Evolutionary conservation across 2,113 vertebrate species (phyloP).

Genomic region (Setophaga coronata): DNA sequence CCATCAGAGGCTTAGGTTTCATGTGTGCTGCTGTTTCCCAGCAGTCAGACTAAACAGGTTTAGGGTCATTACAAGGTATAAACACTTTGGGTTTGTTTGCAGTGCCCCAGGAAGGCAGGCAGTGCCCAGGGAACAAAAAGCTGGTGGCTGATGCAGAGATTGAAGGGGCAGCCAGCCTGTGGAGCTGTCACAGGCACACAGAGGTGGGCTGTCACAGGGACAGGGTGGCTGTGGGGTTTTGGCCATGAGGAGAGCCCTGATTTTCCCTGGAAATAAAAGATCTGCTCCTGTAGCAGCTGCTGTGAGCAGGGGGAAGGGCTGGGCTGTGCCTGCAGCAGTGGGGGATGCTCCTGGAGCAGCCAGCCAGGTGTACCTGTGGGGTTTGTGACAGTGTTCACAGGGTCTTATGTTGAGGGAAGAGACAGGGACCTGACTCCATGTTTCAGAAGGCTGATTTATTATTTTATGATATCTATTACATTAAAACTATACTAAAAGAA

Average conservation of each 20-base stretch:
- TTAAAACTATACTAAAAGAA: no score
- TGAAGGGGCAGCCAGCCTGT: not conserved
- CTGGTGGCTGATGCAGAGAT: not conserved
- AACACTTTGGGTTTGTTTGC: constrained; percentile 44
- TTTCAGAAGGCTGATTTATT: no score
- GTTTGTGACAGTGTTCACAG: no score
- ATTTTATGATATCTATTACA: no score
- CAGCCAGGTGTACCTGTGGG: fast-evolving
- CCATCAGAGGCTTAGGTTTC: constrained; percentile 46
- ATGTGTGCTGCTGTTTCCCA: constrained; percentile 13
- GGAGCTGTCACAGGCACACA: fast-evolving
- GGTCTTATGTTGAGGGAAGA: no score
- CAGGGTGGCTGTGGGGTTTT: not conserved
- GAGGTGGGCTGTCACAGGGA: not conserved
- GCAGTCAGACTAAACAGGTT: constrained; percentile 61
- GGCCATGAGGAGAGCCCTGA: fast-evolving
- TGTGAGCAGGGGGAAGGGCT: fast-evolving
- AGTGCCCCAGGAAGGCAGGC: not conserved
- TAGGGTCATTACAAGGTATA: constrained; percentile 38
- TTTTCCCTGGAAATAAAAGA: not conserved
- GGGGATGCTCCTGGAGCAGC: not conserved
- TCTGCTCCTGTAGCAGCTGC: not conserved
- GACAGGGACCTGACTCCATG: no score
- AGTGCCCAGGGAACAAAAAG: not conserved
- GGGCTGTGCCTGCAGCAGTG: not conserved